Conservation (phyloP, 2,113 vertebrate genomes). For the Gallinago undulata region DNA sequence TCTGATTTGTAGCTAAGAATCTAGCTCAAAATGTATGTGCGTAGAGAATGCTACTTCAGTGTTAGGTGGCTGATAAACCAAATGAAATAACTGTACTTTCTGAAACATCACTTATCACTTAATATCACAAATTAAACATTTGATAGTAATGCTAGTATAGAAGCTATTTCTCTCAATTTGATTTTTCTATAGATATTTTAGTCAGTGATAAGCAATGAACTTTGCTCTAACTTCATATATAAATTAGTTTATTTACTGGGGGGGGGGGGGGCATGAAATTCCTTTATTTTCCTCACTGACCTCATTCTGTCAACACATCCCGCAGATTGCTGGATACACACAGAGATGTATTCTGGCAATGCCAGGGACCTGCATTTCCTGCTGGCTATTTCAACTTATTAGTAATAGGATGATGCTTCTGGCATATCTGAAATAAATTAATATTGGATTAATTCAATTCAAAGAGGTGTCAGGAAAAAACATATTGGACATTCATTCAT, state of each 20-base stretch:
- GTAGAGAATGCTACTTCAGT: background rate
- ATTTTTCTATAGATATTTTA: conserved; percentile 32
- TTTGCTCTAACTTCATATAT: background rate
- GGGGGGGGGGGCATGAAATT: background rate
- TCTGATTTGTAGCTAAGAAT: background rate
- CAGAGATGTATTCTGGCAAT: conserved; percentile 69
- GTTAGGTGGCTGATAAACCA: background rate
- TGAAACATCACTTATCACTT: background rate
- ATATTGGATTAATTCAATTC: conserved; percentile 56
- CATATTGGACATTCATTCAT: background rate
- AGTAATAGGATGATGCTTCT: conserved; percentile 61
- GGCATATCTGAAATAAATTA: conserved; percentile 64
- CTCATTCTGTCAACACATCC: conserved; percentile 88
- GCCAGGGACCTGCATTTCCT: conserved; percentile 53
- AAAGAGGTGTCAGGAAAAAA: conserved; percentile 13
- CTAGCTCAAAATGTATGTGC: background rate
- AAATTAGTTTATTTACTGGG: conserved; percentile 37
- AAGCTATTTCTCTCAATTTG: background rate
- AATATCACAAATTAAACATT: background rate
- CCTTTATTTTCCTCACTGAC: conserved; percentile 74
- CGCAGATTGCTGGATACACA: conserved; percentile 74
- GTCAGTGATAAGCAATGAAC: conserved; percentile 47
- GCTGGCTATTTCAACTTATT: conserved; percentile 62
- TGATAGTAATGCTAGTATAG: background rate
- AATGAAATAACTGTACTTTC: background rate